Conservation (phyloP, 2,113 vertebrate genomes). For the Rhombomys opimus region DNA sequence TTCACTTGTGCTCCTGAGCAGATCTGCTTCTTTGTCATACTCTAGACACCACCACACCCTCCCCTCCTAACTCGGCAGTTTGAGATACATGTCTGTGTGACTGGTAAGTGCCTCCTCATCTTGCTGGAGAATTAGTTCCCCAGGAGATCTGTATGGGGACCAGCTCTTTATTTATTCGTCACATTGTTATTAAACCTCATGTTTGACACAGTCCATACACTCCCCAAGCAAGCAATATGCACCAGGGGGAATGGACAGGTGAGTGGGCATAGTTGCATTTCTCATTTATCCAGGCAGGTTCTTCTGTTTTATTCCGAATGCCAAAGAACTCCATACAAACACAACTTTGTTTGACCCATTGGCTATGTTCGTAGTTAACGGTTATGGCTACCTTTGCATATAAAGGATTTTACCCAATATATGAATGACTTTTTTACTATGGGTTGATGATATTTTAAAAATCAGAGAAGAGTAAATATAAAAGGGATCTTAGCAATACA, state of each 20-base stretch:
- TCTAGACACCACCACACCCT: neutral
- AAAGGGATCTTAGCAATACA: slow-evolving; percentile 23
- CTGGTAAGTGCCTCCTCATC: neutral
- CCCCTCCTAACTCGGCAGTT: neutral
- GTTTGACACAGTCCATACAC: neutral
- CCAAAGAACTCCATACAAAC: slow-evolving; percentile 24
- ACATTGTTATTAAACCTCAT: neutral
- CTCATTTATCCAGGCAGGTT: neutral
- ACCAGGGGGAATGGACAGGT: neutral
- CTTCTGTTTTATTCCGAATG: neutral
- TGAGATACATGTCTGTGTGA: neutral
- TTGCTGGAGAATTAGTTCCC: neutral
- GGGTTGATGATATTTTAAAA: neutral
- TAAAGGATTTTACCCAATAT: slow-evolving; percentile 1
- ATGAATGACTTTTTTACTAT: slow-evolving; percentile 15
- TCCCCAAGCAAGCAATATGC: neutral
- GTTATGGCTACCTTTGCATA: neutral
- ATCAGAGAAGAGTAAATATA: neutral
- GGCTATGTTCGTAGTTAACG: neutral
- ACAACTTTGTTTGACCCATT: slow-evolving; percentile 15
- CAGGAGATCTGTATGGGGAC: neutral
- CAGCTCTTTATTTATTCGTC: neutral
- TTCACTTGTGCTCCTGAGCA: neutral
- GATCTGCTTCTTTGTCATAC: neutral
- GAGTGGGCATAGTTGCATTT: neutral